These are phyloP conservation scores for Gryllus longicercus DNA, from an alignment of 2,888 invertebrate species.

Conservation along the genomic window DNA sequence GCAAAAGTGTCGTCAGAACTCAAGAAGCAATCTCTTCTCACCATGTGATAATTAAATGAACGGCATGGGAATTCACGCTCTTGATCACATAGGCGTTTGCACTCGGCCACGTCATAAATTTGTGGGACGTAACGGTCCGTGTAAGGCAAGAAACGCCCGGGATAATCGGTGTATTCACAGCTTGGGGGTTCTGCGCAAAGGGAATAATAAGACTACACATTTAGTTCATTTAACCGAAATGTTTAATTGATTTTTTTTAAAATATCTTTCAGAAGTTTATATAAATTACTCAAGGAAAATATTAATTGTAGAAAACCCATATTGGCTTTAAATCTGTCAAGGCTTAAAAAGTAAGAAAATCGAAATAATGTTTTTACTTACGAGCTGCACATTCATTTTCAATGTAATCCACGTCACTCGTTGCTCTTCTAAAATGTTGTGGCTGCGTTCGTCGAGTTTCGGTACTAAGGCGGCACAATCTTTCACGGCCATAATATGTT, in stretches of 20 bases:
- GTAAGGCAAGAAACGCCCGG: slow-evolving; percentile 47
- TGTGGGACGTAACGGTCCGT: slow-evolving; percentile 46
- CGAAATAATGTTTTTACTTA: slow-evolving; percentile 39
- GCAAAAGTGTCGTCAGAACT: slow-evolving; percentile 48
- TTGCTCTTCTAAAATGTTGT: slow-evolving; percentile 47
- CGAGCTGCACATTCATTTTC: slow-evolving; percentile 55
- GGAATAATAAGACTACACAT: background rate
- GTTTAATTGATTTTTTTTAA: background rate
- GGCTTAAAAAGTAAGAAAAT: background rate
- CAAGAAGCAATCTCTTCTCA: slow-evolving; percentile 46
- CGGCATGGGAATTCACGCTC: slow-evolving; percentile 48
- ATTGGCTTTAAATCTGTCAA: background rate
- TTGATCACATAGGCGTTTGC: slow-evolving; percentile 46
- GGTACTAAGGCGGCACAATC: slow-evolving; percentile 49
- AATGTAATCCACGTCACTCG: slow-evolving; percentile 51
- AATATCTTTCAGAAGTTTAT: background rate
- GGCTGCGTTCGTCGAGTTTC: slow-evolving; percentile 52
- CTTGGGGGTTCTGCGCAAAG: slow-evolving; percentile 46
- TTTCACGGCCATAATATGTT: slow-evolving; percentile 49
- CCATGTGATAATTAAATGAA: slow-evolving; percentile 43
- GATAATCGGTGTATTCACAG: slow-evolving; percentile 48
- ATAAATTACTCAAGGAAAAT: no score
- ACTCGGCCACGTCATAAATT: slow-evolving; percentile 45
- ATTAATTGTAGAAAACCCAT: background rate
- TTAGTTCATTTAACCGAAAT: slow-evolving; percentile 1